Base-by-base conservation (phyloP, 2,113 vertebrate species). In the Phycodurus eques region DNA sequence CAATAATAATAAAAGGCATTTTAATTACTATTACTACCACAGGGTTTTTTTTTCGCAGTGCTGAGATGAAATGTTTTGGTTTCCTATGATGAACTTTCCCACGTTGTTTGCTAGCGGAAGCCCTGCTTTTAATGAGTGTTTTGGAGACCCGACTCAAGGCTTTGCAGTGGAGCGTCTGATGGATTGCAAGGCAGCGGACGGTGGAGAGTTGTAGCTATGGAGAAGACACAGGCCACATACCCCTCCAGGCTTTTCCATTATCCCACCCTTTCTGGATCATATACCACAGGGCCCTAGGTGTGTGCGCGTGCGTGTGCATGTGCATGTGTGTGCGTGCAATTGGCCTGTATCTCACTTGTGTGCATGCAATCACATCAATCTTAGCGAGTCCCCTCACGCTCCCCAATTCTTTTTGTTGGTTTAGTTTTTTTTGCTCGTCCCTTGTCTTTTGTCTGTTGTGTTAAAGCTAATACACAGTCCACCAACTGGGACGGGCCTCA, bases 221-320 rank as follows among this genome's bases (percentile, higher is more conserved):
- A 80, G 77, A 87, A 83, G 83, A 86, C 82, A 84, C 85, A 82
- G 83, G 87, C 87, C 87, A 67, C 83, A 85, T 84, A 77, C 73
- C 78, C 80, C 88, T 79, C 42, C 76, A 66, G 87, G 85, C 81
- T 80, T 83, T 88, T 90, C 87, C 85, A 91, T 89, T 89, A 90
- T 84, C 82, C 77, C 61, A 57, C 82, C 69, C 76, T 86, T 89
- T 90, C 85, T 88, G 90, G 88, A 88, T 85, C 88, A 88, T 91
- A 88, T 85, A 90, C 74, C 88, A 88, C 80, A 79, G 67, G 35
- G 70, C 77, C 77, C 19, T 71, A 56, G 76, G 59, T 83, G 57
- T 73, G 59, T 67, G 46, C 73, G 66, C 70, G 47, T 39, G 69
- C 74, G 27, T 65, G 22, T 76, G 65, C 68, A 72, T 66, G 46